Percentiles rank a stretch among this genome's conserved stretches.
Evolutionary conservation across 2,113 vertebrate species (phyloP).

Genomic region (Anas platyrhynchos): DNA sequence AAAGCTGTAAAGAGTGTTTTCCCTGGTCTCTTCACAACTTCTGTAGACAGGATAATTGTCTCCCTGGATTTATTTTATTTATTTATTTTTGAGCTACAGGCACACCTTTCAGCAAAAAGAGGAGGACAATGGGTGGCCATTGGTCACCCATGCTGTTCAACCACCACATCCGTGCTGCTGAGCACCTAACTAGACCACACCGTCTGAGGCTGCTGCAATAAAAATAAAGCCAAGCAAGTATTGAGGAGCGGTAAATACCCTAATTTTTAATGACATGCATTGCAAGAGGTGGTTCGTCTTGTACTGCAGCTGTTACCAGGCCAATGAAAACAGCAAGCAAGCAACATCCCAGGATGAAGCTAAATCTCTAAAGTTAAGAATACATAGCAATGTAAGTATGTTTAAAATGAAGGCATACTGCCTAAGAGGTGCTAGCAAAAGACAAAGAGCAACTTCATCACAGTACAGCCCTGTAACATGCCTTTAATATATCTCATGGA

Average conservation of each 20-base stretch:
- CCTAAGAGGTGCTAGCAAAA: neutral
- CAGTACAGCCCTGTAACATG: rapidly evolving
- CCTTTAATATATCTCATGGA: neutral
- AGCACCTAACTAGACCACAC: neutral
- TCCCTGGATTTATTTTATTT: neutral
- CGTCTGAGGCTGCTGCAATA: neutral
- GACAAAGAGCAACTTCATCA: neutral
- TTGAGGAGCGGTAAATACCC: neutral
- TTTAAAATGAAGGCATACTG: neutral
- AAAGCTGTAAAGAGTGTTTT: neutral
- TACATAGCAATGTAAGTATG: rapidly evolving
- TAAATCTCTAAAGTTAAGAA: neutral
- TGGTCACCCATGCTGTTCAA: rapidly evolving
- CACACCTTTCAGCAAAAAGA: neutral
- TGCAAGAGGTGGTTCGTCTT: rapidly evolving
- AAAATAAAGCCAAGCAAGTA: neutral
- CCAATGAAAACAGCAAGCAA: neutral
- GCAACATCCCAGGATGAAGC: neutral
- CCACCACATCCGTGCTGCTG: neutral
- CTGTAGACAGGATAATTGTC: neutral
- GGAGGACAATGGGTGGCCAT: neutral
- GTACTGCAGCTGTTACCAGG: neutral
- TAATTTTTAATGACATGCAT: neutral
- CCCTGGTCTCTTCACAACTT: neutral
- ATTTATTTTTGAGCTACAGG: neutral